Evolutionary conservation across 2,113 vertebrate species (phyloP).

Genomic region (human): DNA sequence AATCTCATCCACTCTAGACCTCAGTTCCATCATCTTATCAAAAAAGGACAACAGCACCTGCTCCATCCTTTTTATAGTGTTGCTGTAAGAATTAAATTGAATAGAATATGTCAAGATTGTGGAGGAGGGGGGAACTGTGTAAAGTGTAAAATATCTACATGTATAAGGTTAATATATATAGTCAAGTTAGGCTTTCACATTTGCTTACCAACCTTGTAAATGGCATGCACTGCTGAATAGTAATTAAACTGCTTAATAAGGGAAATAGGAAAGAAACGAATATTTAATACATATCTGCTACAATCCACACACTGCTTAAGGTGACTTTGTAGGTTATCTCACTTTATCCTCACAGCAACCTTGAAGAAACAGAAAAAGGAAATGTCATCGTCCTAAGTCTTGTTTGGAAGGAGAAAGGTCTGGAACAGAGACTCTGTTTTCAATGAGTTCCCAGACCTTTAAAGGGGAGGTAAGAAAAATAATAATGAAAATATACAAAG

Average conservation of each 20-base stretch:
- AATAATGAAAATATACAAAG: neutral
- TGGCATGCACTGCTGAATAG: neutral
- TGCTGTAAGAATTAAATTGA: neutral
- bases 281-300: neutral
- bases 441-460: neutral
- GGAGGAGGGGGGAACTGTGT: neutral
- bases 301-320: neutral
- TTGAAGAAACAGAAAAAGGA: neutral
- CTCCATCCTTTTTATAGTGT: neutral
- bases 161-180: neutral
- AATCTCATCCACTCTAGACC: neutral
- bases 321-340: neutral
- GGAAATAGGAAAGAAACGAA: neutral
- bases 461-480: neutral
- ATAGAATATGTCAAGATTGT: neutral
- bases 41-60: neutral
- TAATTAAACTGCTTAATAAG: neutral
- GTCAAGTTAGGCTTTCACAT: neutral
- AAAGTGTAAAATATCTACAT: neutral
- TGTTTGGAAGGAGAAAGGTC: neutral
- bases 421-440: neutral
- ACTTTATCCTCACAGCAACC: neutral
- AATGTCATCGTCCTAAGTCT: neutral
- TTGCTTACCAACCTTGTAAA: neutral
- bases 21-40: neutral